Evolutionary conservation across 2,888 invertebrate genomes (phyloP).

Genomic region (Machimus atricapillus): DNA sequence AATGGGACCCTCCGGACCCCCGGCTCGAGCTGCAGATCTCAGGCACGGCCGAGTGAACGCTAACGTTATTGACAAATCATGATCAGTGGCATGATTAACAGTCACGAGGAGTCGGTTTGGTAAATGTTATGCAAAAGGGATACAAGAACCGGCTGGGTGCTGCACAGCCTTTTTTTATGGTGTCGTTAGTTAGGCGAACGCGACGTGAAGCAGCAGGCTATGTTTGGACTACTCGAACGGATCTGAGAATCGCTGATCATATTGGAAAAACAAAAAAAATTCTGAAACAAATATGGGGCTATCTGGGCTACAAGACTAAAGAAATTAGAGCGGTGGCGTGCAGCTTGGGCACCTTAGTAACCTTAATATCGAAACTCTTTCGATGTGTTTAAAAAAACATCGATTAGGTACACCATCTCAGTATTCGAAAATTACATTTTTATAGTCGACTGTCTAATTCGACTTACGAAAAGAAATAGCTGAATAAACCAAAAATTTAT

Average conservation of each 20-base stretch:
- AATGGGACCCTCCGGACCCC: not conserved
- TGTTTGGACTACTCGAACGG: not conserved
- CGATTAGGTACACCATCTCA: no score
- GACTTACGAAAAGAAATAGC: not conserved
- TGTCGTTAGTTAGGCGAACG: not conserved
- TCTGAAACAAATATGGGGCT: not conserved
- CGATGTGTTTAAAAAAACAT: not conserved
- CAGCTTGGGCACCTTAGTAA: not conserved
- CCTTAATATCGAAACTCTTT: not conserved
- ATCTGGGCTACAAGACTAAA: not conserved
- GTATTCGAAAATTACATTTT: no score
- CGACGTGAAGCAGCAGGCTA: not conserved
- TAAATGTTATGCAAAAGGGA: slow-evolving; percentile 39
- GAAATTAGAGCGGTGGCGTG: not conserved
- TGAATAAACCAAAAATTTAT: no score
- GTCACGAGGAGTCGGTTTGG: slow-evolving; percentile 33
- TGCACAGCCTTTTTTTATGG: not conserved
- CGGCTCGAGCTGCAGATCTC: not conserved
- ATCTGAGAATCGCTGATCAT: not conserved
- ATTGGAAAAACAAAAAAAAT: not conserved
- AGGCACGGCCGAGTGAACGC: slow-evolving; percentile 6
- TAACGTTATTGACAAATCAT: slow-evolving; percentile 39
- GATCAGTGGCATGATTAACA: slow-evolving; percentile 40
- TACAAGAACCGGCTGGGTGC: slow-evolving; percentile 3
- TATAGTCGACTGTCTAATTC: not conserved